A percentile compares a stretch with the other conserved stretches of the same genome.
phyloP scores from a whole-genome alignment of 2,888 invertebrate genomes.

The Creontiades dilutus region DNA sequence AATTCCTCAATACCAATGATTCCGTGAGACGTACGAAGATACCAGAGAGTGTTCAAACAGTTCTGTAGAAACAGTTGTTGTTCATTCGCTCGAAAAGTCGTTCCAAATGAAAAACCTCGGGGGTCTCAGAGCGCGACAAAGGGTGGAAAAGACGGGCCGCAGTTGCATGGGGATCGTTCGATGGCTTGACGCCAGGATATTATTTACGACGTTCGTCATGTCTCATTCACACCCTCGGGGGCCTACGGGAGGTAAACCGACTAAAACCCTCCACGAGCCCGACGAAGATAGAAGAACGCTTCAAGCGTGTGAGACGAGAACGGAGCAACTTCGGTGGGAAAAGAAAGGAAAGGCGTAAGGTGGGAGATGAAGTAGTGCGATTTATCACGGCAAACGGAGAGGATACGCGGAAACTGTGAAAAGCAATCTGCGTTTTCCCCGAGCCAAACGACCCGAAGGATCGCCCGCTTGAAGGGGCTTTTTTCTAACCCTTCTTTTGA shows the following conservation, averaged over 20 bases:
- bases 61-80: background rate
- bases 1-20: no score
- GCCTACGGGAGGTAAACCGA: background rate
- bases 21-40: no score
- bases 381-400: background rate
- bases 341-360: background rate
- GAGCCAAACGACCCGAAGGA: background rate
- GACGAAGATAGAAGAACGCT: background rate
- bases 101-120: background rate
- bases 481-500: background rate
- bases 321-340: background rate
- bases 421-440: constrained; percentile 15
- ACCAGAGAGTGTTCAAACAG: no score
- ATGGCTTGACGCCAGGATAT: background rate
- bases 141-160: background rate
- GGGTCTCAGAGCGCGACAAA: background rate
- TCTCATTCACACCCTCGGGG: background rate
- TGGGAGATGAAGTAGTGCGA: constrained; percentile 9
- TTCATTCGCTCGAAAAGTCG: background rate
- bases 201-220: constrained; percentile 22
- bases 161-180: constrained; percentile 12
- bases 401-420: constrained; percentile 40
- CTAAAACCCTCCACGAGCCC: background rate
- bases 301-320: background rate
- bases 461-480: background rate